Conservation (phyloP, 1,140 invertebrate species). For the Calliphora vicina region DNA sequence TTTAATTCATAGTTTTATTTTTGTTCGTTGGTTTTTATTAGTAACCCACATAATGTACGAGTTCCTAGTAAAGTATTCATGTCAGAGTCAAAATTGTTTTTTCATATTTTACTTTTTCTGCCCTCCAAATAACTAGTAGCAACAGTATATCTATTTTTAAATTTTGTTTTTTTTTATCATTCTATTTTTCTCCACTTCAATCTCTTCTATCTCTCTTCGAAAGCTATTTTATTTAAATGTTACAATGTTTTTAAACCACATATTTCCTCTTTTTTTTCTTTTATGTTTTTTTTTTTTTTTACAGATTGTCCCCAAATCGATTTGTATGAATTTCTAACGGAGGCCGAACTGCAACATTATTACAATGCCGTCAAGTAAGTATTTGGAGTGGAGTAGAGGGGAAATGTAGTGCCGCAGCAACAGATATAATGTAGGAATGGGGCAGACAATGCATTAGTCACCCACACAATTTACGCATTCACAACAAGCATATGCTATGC, state of each 20-base stretch:
- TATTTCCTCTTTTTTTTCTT: background rate
- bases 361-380: slow-evolving; percentile 73
- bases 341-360: slow-evolving; percentile 90
- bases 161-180: background rate
- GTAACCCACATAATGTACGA: slow-evolving; percentile 1
- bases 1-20: background rate
- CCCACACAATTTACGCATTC: slow-evolving; percentile 46
- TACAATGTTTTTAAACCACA: background rate
- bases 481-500: background rate
- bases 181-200: background rate
- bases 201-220: background rate
- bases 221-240: background rate
- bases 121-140: background rate
- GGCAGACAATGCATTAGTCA: slow-evolving; percentile 10
- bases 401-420: background rate
- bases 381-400: background rate
- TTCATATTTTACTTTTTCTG: background rate
- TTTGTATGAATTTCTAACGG: slow-evolving; percentile 88
- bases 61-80: background rate
- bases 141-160: background rate
- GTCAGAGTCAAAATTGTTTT: background rate
- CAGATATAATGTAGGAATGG: background rate
- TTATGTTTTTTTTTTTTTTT: slow-evolving; percentile 9
- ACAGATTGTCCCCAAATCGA: slow-evolving; percentile 67
- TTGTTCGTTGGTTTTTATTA: background rate